phyloP scores from a whole-genome alignment of 2,888 invertebrate species.

The Dasypolia templi region DNA sequence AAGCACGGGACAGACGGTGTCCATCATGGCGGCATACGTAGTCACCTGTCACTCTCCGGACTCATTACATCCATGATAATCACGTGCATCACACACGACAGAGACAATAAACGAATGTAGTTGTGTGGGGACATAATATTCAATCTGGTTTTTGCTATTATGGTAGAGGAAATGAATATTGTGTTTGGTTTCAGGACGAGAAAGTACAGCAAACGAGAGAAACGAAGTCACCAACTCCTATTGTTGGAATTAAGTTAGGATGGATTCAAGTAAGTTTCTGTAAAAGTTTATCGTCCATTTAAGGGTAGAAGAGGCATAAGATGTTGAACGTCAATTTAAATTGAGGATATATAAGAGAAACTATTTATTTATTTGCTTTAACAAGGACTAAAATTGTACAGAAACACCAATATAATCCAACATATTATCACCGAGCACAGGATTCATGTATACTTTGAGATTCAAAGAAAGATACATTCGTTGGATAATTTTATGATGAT shows the following conservation, averaged over 20 bases:
- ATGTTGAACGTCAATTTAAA: background rate
- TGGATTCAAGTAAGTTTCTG: slow-evolving; percentile 92
- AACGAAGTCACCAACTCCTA: slow-evolving; percentile 87
- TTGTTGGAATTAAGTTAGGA: slow-evolving; percentile 94
- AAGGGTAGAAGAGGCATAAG: background rate
- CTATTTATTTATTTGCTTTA: background rate
- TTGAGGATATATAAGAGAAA: background rate
- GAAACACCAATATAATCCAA: background rate
- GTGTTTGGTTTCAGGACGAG: slow-evolving; percentile 81
- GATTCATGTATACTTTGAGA: background rate
- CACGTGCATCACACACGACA: slow-evolving; percentile 63
- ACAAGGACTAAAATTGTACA: background rate
- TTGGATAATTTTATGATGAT: background rate
- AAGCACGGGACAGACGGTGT: slow-evolving; percentile 66
- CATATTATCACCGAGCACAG: background rate
- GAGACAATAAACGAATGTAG: slow-evolving; percentile 52
- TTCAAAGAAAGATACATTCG: background rate
- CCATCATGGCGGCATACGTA: slow-evolving; percentile 68
- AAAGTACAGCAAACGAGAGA: slow-evolving; percentile 79
- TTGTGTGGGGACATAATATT: slow-evolving; percentile 34
- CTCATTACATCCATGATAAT: slow-evolving; percentile 61
- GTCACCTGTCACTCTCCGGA: slow-evolving; percentile 68
- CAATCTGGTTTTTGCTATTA: slow-evolving; percentile 47
- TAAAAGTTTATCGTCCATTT: background rate
- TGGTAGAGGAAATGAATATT: slow-evolving; percentile 13